Conservation (phyloP, 2,113 vertebrate species). For the Marmota monax region DNA sequence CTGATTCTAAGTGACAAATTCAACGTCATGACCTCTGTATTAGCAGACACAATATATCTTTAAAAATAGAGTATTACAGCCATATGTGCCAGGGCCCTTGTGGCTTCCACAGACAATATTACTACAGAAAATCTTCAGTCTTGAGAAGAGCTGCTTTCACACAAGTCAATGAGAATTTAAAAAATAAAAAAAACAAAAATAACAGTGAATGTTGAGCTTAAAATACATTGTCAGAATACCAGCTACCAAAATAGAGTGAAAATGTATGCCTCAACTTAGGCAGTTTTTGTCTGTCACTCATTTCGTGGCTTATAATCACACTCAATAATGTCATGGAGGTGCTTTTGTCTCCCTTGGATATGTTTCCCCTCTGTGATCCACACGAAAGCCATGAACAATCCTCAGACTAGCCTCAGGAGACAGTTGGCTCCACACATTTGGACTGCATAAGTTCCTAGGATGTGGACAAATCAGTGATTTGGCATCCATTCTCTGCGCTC, state of each 20-base stretch:
- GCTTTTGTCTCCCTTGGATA: not conserved
- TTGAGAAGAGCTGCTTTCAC: constrained; percentile 49
- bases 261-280: constrained; percentile 43
- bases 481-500: not conserved
- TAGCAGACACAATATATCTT: constrained; percentile 61
- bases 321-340: not conserved
- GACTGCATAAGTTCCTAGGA: not conserved
- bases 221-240: constrained; percentile 71
- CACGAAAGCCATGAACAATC: not conserved
- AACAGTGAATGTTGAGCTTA: constrained; percentile 28
- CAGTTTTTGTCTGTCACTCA: constrained; percentile 54
- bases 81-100: not conserved
- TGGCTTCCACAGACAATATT: constrained; percentile 56
- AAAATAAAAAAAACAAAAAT: not conserved
- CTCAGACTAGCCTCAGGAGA: not conserved
- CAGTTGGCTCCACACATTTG: not conserved
- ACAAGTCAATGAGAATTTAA: constrained; percentile 59
- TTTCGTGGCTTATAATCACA: constrained; percentile 8
- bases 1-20: constrained; percentile 70
- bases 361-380: not conserved
- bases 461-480: not conserved
- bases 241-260: constrained; percentile 67
- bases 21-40: constrained; percentile 73
- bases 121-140: constrained; percentile 40
- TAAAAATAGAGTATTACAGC: constrained; percentile 59